phyloP scores from a whole-genome alignment of 2,113 vertebrate species.

The Solea senegalensis region DNA sequence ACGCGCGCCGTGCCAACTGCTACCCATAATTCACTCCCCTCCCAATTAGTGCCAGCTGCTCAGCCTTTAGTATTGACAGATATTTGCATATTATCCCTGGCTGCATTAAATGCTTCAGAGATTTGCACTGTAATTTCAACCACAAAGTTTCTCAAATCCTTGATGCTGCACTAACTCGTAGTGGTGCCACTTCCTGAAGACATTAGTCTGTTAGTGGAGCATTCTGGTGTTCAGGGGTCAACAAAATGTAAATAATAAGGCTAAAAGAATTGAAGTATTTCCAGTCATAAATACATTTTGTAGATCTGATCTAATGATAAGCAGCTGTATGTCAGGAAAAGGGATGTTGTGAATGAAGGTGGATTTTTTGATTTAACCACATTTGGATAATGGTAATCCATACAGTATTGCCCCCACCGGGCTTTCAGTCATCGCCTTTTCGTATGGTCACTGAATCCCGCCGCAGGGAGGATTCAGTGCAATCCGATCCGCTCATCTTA shows the following conservation, averaged over 20 bases:
- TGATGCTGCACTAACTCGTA: constrained; percentile 57
- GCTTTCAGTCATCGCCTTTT: constrained; percentile 45
- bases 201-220: constrained; percentile 26
- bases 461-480: constrained; percentile 48
- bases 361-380: constrained; percentile 7
- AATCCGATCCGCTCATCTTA: constrained; percentile 72
- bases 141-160: constrained; percentile 66
- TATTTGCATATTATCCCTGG: constrained; percentile 87
- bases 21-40: constrained; percentile 89
- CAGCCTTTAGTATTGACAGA: constrained; percentile 82
- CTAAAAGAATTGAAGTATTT: too few species aligned
- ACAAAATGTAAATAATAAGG: neutral
- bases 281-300: neutral
- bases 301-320: neutral
- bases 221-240: neutral
- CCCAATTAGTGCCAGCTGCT: constrained; percentile 86
- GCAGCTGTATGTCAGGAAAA: neutral
- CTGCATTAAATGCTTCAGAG: constrained; percentile 70
- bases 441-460: constrained; percentile 60
- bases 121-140: constrained; percentile 77
- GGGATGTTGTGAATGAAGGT: neutral
- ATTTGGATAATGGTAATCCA: constrained; percentile 18
- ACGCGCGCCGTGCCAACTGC: constrained; percentile 78
- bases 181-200: constrained; percentile 60
- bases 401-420: constrained; percentile 34